Evolutionary conservation across 2,888 invertebrate species (phyloP).

Genomic region (Plagodis dolabraria): DNA sequence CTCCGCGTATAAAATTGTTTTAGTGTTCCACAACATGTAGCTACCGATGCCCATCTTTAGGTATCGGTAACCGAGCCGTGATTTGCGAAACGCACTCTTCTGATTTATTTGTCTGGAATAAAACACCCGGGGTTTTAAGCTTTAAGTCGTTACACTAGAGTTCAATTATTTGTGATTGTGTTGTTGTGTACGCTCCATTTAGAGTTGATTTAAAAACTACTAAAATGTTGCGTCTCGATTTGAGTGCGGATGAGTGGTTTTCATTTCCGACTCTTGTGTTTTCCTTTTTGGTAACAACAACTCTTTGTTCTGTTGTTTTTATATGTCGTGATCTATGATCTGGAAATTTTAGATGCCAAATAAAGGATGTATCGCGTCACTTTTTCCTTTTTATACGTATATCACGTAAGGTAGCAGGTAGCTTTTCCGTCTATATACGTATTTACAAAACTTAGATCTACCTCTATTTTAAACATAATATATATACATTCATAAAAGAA

Average conservation of each 20-base stretch:
- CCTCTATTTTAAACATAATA: no score
- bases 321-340: slow-evolving; percentile 5
- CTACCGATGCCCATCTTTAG: slow-evolving; percentile 64
- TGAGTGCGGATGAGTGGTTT: slow-evolving; percentile 35
- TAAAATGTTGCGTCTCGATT: slow-evolving; percentile 34
- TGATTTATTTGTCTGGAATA: slow-evolving; percentile 73
- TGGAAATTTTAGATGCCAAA: background rate
- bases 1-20: slow-evolving; percentile 72
- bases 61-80: slow-evolving; percentile 53
- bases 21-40: slow-evolving; percentile 59
- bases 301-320: slow-evolving; percentile 22
- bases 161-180: slow-evolving; percentile 4
- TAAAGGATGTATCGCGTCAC: no score
- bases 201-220: slow-evolving; percentile 28
- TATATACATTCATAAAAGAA: no score
- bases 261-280: slow-evolving; percentile 34
- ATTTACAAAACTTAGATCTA: no score
- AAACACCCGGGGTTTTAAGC: slow-evolving; percentile 14
- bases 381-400: no score
- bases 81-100: slow-evolving; percentile 66
- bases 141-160: slow-evolving; percentile 17
- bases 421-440: no score
- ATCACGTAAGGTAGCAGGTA: no score
- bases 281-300: slow-evolving; percentile 31
- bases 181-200: slow-evolving; percentile 24